phyloP scores from a whole-genome alignment of 2,113 vertebrate species.

The Antennarius striatus region DNA sequence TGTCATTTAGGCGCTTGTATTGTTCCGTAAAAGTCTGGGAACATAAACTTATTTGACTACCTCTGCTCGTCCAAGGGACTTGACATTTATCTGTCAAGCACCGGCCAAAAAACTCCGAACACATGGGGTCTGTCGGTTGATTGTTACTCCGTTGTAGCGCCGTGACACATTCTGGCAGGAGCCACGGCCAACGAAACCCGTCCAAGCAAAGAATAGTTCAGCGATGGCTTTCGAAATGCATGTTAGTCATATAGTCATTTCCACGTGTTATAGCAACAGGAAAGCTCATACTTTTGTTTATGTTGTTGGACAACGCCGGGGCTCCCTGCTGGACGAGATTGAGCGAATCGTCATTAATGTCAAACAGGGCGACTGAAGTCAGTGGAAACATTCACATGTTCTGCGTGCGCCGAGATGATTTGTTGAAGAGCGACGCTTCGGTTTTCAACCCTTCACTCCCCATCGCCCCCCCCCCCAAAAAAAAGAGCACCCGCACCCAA shows the following conservation, averaged over 20 bases:
- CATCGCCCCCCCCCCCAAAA: not conserved
- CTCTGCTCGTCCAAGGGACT: constrained; percentile 62
- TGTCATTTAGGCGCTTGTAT: constrained; percentile 66
- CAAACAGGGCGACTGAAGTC: constrained; percentile 55
- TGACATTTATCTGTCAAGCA: constrained; percentile 66
- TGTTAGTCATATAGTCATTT: constrained; percentile 70
- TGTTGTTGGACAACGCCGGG: constrained; percentile 60
- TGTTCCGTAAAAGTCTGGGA: constrained; percentile 51
- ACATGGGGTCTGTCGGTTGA: constrained; percentile 47
- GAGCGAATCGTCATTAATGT: constrained; percentile 74
- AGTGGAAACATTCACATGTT: constrained; percentile 62
- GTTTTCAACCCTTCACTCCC: constrained; percentile 70
- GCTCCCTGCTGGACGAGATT: constrained; percentile 53
- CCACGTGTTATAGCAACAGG: constrained; percentile 68
- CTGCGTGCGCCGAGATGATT: constrained; percentile 62
- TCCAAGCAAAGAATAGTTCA: constrained; percentile 61
- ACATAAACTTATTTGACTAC: constrained; percentile 58
- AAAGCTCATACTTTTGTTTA: constrained; percentile 62
- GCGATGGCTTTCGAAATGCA: constrained; percentile 66
- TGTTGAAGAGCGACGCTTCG: constrained; percentile 68
- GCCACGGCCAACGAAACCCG: constrained; percentile 58
- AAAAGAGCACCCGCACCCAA: constrained; percentile 38
- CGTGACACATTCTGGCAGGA: constrained; percentile 71
- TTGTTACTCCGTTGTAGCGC: constrained; percentile 53
- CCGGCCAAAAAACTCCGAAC: constrained; percentile 56